phyloP scores from a whole-genome alignment of 2,888 invertebrate genomes.

The Syritta pipiens region DNA sequence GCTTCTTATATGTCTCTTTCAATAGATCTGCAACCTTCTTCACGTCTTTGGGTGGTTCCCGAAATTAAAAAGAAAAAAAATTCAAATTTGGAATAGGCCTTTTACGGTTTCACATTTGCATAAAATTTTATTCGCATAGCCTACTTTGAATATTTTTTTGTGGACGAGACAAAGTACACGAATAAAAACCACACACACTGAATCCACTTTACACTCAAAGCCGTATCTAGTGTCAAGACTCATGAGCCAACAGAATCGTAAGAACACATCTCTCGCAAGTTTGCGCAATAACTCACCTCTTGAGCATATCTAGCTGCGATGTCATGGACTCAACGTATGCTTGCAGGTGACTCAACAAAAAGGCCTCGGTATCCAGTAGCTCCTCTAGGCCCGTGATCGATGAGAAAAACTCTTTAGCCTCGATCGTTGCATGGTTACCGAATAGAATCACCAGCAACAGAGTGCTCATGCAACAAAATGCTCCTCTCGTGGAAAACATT shows the following conservation, averaged over 20 bases:
- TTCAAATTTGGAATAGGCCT: no score
- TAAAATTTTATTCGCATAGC: no score
- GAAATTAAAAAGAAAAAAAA: no score
- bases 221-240: not conserved
- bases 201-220: not conserved
- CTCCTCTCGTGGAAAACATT: constrained; percentile 18
- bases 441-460: constrained; percentile 10
- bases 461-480: constrained; percentile 19
- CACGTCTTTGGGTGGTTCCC: no score
- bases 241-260: not conserved
- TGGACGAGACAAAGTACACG: no score
- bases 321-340: constrained; percentile 73
- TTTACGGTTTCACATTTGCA: no score
- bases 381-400: constrained; percentile 74
- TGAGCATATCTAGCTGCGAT: constrained; percentile 73
- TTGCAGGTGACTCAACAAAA: constrained; percentile 73
- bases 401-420: constrained; percentile 74
- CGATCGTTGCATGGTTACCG: constrained; percentile 1
- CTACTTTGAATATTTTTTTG: no score
- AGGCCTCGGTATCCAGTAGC: constrained; percentile 73
- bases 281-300: constrained; percentile 71
- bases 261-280: not conserved
- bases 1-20: no score
- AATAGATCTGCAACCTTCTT: no score
- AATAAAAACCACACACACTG: not conserved